Conservation (phyloP, 2,888 invertebrate genomes). For the Orthonevra nobilis region DNA sequence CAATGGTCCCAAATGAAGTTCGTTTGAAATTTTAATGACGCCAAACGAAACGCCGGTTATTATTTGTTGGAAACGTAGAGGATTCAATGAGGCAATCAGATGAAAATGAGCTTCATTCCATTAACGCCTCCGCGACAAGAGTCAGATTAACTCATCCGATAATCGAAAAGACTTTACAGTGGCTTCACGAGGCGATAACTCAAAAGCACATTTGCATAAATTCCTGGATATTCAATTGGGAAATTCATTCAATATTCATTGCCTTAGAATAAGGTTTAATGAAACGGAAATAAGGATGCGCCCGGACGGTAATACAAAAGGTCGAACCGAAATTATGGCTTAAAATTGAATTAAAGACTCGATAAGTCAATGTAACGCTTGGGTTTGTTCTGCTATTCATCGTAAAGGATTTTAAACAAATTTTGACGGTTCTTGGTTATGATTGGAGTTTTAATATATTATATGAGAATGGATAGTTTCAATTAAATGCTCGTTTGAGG, state of each 20-base stretch:
- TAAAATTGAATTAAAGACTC: not conserved
- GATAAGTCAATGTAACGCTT: not conserved
- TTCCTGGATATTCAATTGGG: not conserved
- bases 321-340: not conserved
- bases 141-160: slow-evolving; percentile 15
- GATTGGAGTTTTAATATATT: too few relatives aligned
- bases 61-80: not conserved
- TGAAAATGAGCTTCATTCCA: slow-evolving; percentile 23
- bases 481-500: too few relatives aligned
- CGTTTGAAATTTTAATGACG: too few relatives aligned
- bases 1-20: too few relatives aligned
- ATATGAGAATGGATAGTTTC: too few relatives aligned
- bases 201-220: slow-evolving; percentile 8
- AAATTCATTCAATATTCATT: slow-evolving; percentile 26
- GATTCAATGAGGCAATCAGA: slow-evolving; percentile 15
- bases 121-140: slow-evolving; percentile 22
- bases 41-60: slow-evolving; percentile 40
- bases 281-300: slow-evolving; percentile 4
- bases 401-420: not conserved
- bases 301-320: not conserved
- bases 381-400: too few relatives aligned
- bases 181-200: not conserved
- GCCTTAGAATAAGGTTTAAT: slow-evolving; percentile 18
- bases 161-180: not conserved
- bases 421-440: not conserved